Percentiles rank a stretch among this genome's conserved stretches.
These are phyloP conservation scores for Hyla sarda DNA, from an alignment of 2,113 vertebrate genomes.

Conservation along the genomic window DNA sequence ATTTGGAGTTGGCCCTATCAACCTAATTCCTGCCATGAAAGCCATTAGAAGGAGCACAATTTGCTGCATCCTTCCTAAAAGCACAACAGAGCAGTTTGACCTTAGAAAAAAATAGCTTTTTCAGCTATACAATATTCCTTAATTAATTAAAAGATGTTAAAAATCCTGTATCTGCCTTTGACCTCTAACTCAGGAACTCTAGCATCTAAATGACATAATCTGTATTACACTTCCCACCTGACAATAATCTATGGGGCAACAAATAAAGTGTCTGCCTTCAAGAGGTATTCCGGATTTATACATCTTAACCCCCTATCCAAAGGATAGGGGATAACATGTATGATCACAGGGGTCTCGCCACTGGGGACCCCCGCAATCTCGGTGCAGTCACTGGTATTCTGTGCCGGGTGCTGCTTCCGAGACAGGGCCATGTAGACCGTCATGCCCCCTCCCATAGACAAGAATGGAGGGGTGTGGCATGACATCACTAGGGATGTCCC, in stretches of 20 bases:
- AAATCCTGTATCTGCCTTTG: not conserved
- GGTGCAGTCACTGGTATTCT: too few species aligned
- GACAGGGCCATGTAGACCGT: too few species aligned
- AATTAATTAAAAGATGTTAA: not conserved
- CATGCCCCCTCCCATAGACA: too few species aligned
- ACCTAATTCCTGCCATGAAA: not conserved
- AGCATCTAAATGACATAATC: constrained; percentile 16
- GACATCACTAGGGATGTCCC: too few species aligned
- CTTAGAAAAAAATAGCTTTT: not conserved
- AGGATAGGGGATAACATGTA: too few species aligned
- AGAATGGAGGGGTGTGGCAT: too few species aligned
- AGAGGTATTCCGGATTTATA: too few species aligned
- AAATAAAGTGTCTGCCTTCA: not conserved
- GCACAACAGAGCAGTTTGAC: not conserved
- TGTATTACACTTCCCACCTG: not conserved
- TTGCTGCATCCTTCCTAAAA: not conserved
- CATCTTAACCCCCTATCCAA: too few species aligned
- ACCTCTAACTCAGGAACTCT: not conserved
- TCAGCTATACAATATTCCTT: not conserved
- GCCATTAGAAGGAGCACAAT: not conserved
- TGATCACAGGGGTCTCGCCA: too few species aligned
- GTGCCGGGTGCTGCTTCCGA: too few species aligned
- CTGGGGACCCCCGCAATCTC: too few species aligned
- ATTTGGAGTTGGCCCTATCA: not conserved
- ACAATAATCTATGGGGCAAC: not conserved